Percentiles rank a stretch among this genome's conserved stretches.
Conservation (phyloP, 2,113 vertebrate species). For the Reinhardtius hippoglossoides region DNA sequence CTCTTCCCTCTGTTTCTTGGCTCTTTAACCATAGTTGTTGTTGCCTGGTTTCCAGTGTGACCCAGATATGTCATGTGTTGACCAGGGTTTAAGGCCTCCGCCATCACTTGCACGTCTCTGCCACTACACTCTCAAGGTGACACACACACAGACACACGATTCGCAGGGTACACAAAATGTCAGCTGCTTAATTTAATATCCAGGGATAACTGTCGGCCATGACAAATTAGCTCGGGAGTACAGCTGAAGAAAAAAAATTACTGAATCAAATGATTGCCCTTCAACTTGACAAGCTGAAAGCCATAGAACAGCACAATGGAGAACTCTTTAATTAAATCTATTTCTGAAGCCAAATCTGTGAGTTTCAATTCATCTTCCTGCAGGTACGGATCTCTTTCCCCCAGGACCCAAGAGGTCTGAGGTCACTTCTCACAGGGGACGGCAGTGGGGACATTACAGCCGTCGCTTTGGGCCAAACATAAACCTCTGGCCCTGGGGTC, state of each 20-base stretch:
- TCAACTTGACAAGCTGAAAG: constrained; percentile 60
- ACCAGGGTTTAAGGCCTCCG: constrained; percentile 44
- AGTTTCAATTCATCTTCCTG: constrained; percentile 37
- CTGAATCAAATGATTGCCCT: constrained; percentile 60
- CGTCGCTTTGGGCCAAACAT: constrained; percentile 50
- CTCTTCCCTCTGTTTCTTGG: constrained; percentile 44
- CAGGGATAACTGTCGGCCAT: constrained; percentile 64
- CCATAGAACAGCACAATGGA: constrained; percentile 50
- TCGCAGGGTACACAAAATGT: constrained; percentile 65
- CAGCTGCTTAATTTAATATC: constrained; percentile 75
- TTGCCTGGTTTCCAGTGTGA: constrained; percentile 54
- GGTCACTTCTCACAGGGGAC: constrained; percentile 31
- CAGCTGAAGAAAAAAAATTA: constrained; percentile 37
- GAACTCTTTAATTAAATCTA: constrained; percentile 63
- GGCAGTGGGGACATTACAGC: constrained; percentile 38
- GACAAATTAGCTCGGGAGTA: constrained; percentile 69
- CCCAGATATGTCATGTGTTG: constrained; percentile 73
- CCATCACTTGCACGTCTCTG: constrained; percentile 43
- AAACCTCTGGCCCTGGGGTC: constrained; percentile 63
- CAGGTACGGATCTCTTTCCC: constrained; percentile 38
- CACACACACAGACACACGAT: constrained; percentile 53
- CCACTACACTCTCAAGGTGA: constrained; percentile 66
- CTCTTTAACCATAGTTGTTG: constrained; percentile 46
- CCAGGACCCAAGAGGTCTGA: constrained; percentile 38
- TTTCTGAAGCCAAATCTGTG: constrained; percentile 31